Conservation (phyloP, 2,113 vertebrate species). For the Dipodomys merriami region DNA sequence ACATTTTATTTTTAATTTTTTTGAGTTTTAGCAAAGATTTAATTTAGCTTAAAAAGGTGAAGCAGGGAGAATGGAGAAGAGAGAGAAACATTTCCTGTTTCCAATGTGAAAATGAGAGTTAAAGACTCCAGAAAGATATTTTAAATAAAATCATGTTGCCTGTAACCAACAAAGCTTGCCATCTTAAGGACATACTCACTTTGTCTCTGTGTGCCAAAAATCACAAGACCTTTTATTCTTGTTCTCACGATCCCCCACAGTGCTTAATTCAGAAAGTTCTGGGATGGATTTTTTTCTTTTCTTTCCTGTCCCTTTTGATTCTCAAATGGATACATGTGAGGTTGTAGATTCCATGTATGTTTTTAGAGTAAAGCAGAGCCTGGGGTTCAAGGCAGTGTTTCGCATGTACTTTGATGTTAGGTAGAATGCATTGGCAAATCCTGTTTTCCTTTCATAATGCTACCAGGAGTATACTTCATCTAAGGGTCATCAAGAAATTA, state of each 20-base stretch:
- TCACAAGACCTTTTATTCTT: constrained; percentile 68
- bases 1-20: too few relatives aligned
- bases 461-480: not conserved
- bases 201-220: constrained; percentile 69
- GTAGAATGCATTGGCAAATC: constrained; percentile 30
- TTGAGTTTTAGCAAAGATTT: too few relatives aligned
- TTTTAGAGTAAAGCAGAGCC: constrained; percentile 15
- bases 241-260: constrained; percentile 62
- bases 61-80: too few relatives aligned
- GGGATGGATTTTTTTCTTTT: not conserved
- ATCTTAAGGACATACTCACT: constrained; percentile 52
- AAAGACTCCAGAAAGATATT: not conserved
- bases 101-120: too few relatives aligned
- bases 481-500: not conserved
- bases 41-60: too few relatives aligned
- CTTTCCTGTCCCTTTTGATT: constrained; percentile 55
- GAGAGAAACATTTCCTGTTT: too few relatives aligned
- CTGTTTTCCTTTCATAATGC: not conserved
- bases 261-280: constrained; percentile 65
- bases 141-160: constrained; percentile 52
- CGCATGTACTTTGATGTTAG: not conserved
- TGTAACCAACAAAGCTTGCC: constrained; percentile 40
- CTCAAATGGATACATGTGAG: not conserved
- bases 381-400: not conserved
- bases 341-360: not conserved